Percentiles rank a stretch among this genome's conserved stretches.
phyloP scores from a whole-genome alignment of 2,888 invertebrate species.

The Lamproptera curius region DNA sequence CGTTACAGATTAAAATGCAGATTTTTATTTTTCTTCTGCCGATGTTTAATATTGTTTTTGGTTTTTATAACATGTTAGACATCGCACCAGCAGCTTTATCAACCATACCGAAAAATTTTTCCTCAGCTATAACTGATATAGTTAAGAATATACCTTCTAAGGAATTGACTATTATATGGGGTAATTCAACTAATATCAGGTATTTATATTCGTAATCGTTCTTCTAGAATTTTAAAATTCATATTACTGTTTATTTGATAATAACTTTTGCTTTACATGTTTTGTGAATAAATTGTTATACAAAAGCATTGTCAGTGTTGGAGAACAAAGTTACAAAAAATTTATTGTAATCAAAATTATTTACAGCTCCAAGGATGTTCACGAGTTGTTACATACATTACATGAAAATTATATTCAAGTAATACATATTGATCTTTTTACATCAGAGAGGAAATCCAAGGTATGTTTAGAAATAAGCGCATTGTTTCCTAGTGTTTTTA shows the following conservation, averaged over 20 bases:
- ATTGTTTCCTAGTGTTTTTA: no score
- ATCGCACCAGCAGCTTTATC: conserved; percentile 46
- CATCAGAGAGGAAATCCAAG: conserved; percentile 48
- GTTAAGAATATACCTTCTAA: conserved; percentile 56
- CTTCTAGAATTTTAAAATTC: no score
- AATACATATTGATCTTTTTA: conserved; percentile 52
- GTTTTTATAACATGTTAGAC: conserved; percentile 48
- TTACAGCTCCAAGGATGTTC: conserved; percentile 47
- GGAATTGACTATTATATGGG: conserved; percentile 55
- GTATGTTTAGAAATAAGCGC: no score
- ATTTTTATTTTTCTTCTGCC: background rate
- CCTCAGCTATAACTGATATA: conserved; percentile 63
- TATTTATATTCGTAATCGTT: no score
- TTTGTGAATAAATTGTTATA: no score
- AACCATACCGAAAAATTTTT: conserved; percentile 50
- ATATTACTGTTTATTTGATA: no score
- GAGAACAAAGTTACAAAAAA: no score
- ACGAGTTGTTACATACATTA: conserved; percentile 45
- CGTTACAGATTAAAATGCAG: background rate
- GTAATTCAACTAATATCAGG: conserved; percentile 63
- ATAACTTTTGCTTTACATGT: no score
- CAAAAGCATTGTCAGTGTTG: no score
- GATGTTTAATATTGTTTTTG: conserved; percentile 13
- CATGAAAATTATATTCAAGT: conserved; percentile 52
- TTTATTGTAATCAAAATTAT: conserved; percentile 1